Conservation (phyloP, 2,888 invertebrate species). For the Athalia rosae region DNA sequence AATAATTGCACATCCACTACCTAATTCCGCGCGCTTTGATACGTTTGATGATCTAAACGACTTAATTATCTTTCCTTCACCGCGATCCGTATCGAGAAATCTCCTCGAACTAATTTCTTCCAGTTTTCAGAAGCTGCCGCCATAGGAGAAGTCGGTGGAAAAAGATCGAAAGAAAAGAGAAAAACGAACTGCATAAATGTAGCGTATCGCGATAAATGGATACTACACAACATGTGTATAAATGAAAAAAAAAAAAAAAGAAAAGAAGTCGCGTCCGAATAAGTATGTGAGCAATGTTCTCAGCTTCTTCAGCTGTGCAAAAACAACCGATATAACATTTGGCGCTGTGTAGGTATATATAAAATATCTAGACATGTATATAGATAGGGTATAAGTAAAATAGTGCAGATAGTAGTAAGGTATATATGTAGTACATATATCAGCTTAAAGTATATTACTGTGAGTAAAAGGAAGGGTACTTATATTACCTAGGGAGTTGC, state of each 20-base stretch:
- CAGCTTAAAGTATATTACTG: neutral
- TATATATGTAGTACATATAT: conserved; percentile 28
- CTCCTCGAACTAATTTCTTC: too few relatives aligned
- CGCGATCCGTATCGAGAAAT: too few relatives aligned
- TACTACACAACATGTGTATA: too few relatives aligned
- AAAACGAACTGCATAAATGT: too few relatives aligned
- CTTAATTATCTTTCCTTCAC: too few relatives aligned
- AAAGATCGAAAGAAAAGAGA: neutral
- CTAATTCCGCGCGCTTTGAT: too few relatives aligned
- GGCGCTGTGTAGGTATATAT: neutral
- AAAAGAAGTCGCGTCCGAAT: neutral
- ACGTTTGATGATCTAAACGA: too few relatives aligned
- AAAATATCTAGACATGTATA: neutral
- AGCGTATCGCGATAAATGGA: too few relatives aligned
- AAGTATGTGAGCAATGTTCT: conserved; percentile 4
- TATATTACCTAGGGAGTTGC: conserved; percentile 42
- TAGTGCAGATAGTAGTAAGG: conserved; percentile 27
- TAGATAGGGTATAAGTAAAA: too few relatives aligned
- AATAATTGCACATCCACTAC: too few relatives aligned
- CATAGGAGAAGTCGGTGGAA: too few relatives aligned
- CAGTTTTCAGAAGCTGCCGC: too few relatives aligned
- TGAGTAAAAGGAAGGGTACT: conserved; percentile 39
- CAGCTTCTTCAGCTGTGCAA: conserved; percentile 21
- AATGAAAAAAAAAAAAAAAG: neutral
- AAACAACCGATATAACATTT: conserved; percentile 21